A percentile compares a stretch with the other conserved stretches of the same genome.
Conservation (phyloP, 2,113 vertebrate species). For the Neodontobutis hainanensis region DNA sequence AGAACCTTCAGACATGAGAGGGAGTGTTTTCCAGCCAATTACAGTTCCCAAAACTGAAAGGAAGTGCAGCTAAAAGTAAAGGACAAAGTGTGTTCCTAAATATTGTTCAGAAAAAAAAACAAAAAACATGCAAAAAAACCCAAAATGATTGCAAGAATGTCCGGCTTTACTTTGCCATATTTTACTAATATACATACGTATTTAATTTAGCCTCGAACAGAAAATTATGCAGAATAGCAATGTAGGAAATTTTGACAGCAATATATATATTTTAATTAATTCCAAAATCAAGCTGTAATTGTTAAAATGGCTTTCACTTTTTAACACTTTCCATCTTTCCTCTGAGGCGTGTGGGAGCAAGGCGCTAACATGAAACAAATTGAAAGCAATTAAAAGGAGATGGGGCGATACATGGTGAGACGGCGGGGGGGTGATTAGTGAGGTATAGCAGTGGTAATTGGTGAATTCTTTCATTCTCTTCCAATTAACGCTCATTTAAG, state of each 20-base stretch:
- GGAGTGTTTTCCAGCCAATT: too few species aligned
- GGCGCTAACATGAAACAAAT: conserved; percentile 52
- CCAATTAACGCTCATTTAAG: conserved; percentile 35
- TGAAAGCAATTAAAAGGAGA: conserved; percentile 54
- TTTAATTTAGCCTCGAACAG: too few species aligned
- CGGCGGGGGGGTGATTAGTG: conserved; percentile 12
- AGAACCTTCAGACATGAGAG: too few species aligned
- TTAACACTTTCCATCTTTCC: neutral
- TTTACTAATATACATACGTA: too few species aligned
- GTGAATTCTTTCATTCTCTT: conserved; percentile 39
- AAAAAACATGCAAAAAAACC: too few species aligned
- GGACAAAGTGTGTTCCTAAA: too few species aligned
- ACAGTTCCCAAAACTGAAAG: too few species aligned
- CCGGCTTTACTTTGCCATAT: too few species aligned
- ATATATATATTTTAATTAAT: neutral
- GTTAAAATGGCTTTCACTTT: neutral
- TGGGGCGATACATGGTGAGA: conserved; percentile 18
- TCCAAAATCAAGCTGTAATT: neutral
- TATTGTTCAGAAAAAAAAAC: too few species aligned
- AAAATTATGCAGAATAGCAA: too few species aligned
- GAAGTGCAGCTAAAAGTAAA: too few species aligned
- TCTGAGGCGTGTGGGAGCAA: neutral
- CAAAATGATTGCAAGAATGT: too few species aligned
- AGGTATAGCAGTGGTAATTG: conserved; percentile 27
- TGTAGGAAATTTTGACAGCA: neutral